These are phyloP conservation scores for Stigmatopora nigra DNA, from an alignment of 2,113 vertebrate species.

Conservation along the genomic window DNA sequence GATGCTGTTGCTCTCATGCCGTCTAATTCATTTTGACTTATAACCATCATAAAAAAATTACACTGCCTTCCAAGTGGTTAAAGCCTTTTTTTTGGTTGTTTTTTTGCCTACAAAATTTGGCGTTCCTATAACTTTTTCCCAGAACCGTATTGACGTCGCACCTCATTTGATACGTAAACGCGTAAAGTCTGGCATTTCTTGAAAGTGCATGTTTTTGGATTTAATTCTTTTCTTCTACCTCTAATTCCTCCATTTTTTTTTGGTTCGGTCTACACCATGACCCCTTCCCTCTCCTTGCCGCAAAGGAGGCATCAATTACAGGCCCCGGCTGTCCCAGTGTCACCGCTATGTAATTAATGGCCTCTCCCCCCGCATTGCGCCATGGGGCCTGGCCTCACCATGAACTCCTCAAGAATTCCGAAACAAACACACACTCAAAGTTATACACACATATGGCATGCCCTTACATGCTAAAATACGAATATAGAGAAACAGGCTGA, in stretches of 20 bases:
- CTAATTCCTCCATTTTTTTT: slow-evolving; percentile 22
- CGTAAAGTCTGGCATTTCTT: not conserved
- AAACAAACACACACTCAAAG: slow-evolving; percentile 50
- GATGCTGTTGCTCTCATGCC: not conserved
- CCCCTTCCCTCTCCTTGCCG: slow-evolving; percentile 60
- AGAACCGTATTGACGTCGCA: not conserved
- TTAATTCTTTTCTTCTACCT: slow-evolving; percentile 21
- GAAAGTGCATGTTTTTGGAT: not conserved
- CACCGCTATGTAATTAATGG: slow-evolving; percentile 75
- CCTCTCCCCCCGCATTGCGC: slow-evolving; percentile 60
- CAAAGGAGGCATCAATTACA: slow-evolving; percentile 75
- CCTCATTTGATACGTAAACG: not conserved
- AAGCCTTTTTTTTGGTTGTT: not conserved
- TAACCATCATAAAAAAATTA: slow-evolving; percentile 1
- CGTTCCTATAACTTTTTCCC: not conserved
- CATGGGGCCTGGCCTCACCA: slow-evolving; percentile 68
- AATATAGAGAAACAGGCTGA: slow-evolving; percentile 13
- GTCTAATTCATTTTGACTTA: not conserved
- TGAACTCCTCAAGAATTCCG: slow-evolving; percentile 75
- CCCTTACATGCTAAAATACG: slow-evolving; percentile 27
- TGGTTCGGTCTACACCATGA: slow-evolving; percentile 43
- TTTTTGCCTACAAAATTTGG: not conserved
- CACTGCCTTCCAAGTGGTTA: not conserved
- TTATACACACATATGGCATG: slow-evolving; percentile 27
- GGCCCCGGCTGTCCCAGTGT: slow-evolving; percentile 62